Conservation (phyloP, 2,113 vertebrate species). For the Cairina moschata region DNA sequence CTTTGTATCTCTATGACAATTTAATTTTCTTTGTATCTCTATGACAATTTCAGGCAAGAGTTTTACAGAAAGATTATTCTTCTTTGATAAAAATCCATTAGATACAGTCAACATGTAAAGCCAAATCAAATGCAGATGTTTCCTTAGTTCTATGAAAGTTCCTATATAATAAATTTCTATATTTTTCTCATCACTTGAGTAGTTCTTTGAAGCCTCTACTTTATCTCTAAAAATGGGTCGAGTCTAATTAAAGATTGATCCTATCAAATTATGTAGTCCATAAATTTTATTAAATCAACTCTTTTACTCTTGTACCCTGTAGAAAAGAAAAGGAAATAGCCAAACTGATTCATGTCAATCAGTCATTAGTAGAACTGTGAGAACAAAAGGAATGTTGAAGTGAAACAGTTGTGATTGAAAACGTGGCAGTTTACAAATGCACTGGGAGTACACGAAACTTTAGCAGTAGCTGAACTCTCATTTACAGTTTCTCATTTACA, state of each 20-base stretch:
- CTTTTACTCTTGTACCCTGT: neutral
- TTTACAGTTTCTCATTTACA: neutral
- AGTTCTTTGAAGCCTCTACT: neutral
- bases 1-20: neutral
- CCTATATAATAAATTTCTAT: neutral
- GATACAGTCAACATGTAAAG: neutral
- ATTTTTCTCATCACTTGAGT: neutral
- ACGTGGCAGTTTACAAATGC: neutral
- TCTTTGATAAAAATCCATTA: neutral
- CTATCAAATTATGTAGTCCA: neutral
- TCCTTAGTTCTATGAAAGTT: neutral
- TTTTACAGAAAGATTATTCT: neutral
- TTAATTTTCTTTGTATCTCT: neutral
- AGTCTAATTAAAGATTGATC: conserved; percentile 12
- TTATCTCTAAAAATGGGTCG: neutral
- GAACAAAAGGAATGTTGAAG: neutral
- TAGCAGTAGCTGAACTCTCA: neutral
- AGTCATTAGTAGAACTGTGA: accelerated
- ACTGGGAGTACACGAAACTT: neutral
- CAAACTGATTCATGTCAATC: neutral
- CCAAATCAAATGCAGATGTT: neutral
- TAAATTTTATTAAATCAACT: neutral
- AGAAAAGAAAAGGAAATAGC: neutral
- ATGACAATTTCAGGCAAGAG: neutral
- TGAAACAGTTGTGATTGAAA: neutral